Conservation (phyloP, 2,888 invertebrate species). For the Sphaerophoria taeniata region DNA sequence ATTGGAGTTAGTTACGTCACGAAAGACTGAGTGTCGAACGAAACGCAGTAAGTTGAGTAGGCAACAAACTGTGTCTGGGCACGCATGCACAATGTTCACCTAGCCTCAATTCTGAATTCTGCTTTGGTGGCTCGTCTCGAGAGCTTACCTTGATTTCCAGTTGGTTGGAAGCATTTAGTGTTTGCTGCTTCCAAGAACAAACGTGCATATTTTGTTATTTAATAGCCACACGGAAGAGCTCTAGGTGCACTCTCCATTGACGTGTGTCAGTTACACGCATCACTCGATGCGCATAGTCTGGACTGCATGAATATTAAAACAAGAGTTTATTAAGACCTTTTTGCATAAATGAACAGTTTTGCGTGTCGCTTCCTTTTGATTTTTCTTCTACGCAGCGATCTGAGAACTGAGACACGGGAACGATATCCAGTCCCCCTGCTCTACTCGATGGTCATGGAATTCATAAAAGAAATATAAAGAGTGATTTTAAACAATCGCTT, state of each 20-base stretch:
- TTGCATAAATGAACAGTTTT: constrained; percentile 72
- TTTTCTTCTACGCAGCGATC: constrained; percentile 22
- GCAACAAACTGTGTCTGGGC: constrained; percentile 54
- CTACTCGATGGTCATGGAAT: constrained; percentile 46
- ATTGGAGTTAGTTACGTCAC: constrained; percentile 68
- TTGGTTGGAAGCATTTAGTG: background rate
- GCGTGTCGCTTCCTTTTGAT: constrained; percentile 64
- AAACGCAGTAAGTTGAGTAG: constrained; percentile 2
- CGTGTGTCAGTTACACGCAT: constrained; percentile 72
- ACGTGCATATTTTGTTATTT: constrained; percentile 68
- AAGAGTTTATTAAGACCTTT: constrained; percentile 66
- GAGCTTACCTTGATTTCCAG: background rate
- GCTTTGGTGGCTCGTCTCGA: background rate
- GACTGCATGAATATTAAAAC: constrained; percentile 58
- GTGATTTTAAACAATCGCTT: constrained; percentile 51
- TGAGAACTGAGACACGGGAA: background rate
- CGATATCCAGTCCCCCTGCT: background rate
- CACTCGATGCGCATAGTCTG: constrained; percentile 42
- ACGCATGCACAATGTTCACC: constrained; percentile 56
- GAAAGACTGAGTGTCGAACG: constrained; percentile 60
- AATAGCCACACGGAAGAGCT: constrained; percentile 68
- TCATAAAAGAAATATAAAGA: constrained; percentile 43
- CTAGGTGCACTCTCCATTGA: constrained; percentile 67
- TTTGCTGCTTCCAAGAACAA: constrained; percentile 44
- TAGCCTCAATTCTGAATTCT: constrained; percentile 34